These are phyloP conservation scores for Cichlasoma orientale DNA, from an alignment of 2,797 vertebrate species.

Conservation along the genomic window DNA sequence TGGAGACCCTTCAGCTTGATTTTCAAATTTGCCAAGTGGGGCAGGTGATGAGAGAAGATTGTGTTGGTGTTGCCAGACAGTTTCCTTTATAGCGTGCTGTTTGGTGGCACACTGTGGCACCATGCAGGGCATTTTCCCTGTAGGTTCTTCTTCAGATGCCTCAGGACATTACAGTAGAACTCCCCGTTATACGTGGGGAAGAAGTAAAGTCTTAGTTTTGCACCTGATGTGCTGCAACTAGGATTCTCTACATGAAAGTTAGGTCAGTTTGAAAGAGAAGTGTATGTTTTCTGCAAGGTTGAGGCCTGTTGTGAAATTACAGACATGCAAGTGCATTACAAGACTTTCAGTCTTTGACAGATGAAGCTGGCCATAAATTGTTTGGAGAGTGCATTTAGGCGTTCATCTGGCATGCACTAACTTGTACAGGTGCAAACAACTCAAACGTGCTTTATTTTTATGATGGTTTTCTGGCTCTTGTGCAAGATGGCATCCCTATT, in stretches of 20 bases:
- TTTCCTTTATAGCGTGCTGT: not conserved
- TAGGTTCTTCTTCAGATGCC: not conserved
- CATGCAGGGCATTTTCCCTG: not conserved
- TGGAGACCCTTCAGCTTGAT: not conserved
- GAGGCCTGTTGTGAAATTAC: not conserved
- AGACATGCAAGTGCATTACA: not conserved
- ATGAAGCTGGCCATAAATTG: not conserved
- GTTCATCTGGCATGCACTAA: not conserved
- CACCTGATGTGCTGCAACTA: not conserved
- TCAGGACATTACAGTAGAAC: not conserved
- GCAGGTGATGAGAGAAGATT: not conserved
- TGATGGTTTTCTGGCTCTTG: not conserved
- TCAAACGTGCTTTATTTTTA: not conserved
- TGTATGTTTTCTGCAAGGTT: not conserved
- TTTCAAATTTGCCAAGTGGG: not conserved
- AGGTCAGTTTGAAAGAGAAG: not conserved
- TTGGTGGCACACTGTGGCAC: not conserved
- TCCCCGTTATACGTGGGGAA: not conserved
- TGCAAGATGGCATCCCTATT: not conserved
- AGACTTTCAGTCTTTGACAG: not conserved
- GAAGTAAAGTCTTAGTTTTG: too few species aligned
- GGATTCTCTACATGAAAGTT: not conserved
- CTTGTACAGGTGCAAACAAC: not conserved
- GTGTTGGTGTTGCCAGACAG: not conserved
- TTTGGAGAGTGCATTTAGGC: not conserved